Conservation (phyloP, 2,797 vertebrate genomes). For the Oreonectes daqikongensis region DNA sequence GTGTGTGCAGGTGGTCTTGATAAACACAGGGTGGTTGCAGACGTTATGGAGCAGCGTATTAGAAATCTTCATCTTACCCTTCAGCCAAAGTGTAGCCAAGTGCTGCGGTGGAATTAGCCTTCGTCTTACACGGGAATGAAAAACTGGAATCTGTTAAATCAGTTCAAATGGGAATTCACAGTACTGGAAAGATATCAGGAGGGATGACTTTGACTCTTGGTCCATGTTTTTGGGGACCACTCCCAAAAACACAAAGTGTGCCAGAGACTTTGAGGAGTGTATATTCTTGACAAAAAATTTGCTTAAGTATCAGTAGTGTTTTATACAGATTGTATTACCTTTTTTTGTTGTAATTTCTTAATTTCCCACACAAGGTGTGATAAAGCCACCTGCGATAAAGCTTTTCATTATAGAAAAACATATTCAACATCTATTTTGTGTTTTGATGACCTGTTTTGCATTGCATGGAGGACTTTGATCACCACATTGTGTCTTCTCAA, state of each 20-base stretch:
- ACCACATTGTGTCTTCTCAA: not conserved
- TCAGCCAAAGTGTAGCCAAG: constrained; percentile 69
- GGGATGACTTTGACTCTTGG: constrained; percentile 24
- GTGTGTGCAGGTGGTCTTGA: constrained; percentile 65
- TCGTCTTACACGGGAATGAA: constrained; percentile 71
- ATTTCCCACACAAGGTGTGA: not conserved
- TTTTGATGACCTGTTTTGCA: constrained; percentile 30
- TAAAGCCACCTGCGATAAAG: not conserved
- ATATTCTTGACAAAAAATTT: not conserved
- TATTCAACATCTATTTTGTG: not conserved
- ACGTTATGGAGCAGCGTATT: constrained; percentile 72
- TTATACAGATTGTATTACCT: constrained; percentile 1
- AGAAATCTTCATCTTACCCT: constrained; percentile 66
- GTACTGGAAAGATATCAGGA: not conserved
- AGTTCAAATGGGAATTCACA: constrained; percentile 6
- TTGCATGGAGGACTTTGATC: not conserved
- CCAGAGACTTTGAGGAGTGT: constrained; percentile 6
- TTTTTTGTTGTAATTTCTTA: constrained; percentile 9
- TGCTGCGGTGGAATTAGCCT: constrained; percentile 73
- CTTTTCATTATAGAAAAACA: too few species aligned
- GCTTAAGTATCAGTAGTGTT: constrained; percentile 1
- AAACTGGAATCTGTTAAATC: constrained; percentile 12
- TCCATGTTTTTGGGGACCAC: constrained; percentile 31
- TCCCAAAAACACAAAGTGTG: constrained; percentile 23
- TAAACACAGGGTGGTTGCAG: constrained; percentile 73